phyloP scores from a whole-genome alignment of 2,113 vertebrate genomes.

The Callipepla californica region DNA sequence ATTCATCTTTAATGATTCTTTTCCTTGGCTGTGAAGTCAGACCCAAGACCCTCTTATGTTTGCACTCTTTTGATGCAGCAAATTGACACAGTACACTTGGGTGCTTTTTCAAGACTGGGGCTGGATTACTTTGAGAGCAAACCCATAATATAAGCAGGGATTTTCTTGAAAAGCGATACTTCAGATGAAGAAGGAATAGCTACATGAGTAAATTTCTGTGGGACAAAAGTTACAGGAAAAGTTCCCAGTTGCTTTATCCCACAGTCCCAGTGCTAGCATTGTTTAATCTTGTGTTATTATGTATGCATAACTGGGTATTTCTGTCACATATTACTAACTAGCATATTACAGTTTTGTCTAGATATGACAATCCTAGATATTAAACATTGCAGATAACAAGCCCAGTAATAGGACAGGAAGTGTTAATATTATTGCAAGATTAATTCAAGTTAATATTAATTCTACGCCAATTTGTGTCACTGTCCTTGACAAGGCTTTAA shows the following conservation, averaged over 20 bases:
- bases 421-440: background rate
- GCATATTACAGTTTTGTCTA: background rate
- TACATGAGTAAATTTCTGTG: background rate
- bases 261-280: background rate
- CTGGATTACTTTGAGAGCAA: background rate
- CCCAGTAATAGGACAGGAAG: background rate
- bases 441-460: background rate
- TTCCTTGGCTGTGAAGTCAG: background rate
- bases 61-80: background rate
- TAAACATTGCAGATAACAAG: background rate
- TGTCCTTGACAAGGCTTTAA: background rate
- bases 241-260: background rate
- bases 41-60: background rate
- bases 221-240: background rate
- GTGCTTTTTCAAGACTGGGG: background rate
- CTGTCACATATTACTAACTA: slow-evolving; percentile 12
- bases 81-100: background rate
- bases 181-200: background rate
- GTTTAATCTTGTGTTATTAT: background rate
- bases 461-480: background rate
- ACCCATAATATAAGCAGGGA: background rate
- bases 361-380: background rate
- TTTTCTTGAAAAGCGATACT: background rate
- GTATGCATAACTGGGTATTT: background rate
- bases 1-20: background rate